These are phyloP conservation scores for Tetramorium simillimum DNA, from an alignment of 1,140 invertebrate genomes.

Conservation along the genomic window DNA sequence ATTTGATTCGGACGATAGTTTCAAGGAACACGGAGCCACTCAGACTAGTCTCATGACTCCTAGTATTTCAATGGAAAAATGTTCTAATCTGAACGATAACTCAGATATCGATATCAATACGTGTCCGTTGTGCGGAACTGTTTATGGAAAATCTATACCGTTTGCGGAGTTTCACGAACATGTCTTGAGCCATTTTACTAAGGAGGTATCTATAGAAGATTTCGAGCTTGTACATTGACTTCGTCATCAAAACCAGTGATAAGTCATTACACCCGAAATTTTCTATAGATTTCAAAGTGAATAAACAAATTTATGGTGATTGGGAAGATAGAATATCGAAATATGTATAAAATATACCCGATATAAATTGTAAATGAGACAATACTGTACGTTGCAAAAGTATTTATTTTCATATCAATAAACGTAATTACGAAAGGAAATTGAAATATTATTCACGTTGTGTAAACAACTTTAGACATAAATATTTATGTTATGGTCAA, in stretches of 20 bases:
- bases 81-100: constrained; percentile 55
- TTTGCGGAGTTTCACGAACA: constrained; percentile 85
- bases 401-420: constrained; percentile 62
- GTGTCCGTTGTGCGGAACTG: constrained; percentile 83
- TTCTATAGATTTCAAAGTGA: neutral
- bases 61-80: constrained; percentile 69
- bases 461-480: neutral
- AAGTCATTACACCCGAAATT: neutral
- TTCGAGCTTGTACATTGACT: constrained; percentile 73
- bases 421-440: neutral
- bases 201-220: constrained; percentile 72
- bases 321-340: neutral
- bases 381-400: constrained; percentile 16
- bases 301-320: neutral
- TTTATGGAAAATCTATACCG: constrained; percentile 76
- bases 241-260: neutral
- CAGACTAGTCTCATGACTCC: constrained; percentile 79
- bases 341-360: neutral
- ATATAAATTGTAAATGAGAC: neutral
- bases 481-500: too few relatives aligned
- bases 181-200: constrained; percentile 84
- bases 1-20: constrained; percentile 76
- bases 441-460: neutral
- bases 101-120: constrained; percentile 73
- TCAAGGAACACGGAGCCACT: constrained; percentile 78